Base-by-base conservation (phyloP, 2,113 vertebrate genomes). In the Pontoporia blainvillei region DNA sequence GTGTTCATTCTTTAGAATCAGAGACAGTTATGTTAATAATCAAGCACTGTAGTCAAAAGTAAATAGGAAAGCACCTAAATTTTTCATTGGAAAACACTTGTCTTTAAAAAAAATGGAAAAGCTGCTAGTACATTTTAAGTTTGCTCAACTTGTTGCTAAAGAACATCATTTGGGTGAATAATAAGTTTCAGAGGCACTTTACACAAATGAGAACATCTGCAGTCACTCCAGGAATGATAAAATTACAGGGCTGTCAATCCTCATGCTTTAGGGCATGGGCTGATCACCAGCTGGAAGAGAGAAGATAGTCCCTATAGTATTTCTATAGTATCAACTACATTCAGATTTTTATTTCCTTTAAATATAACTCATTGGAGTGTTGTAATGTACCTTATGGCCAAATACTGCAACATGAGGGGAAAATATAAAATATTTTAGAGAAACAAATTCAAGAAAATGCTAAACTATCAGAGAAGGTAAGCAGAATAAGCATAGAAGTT, bases 151-250 rank as follows among this genome's bases (percentile, higher is more conserved):
- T 46, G 76, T 54, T 57, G 1, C 76, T 72, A 76, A 91, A 86
- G 29, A 89, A 52, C 25, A 90, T 64, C 39, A 91, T 93, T 67
- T 73, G 73, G 31, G 41, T 83, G 72, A 91, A 67, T 44, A 82
- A 36, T 84, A 89, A 91, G 20, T 75, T 89, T 96, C 86, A 75
- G 44, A 54, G 61, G 36, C 39, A 86, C 82, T 95, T 96, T 17
- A 86, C 39, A 49, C 67, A 93, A 78, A 86, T 81, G 21, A 96
- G 69, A 94, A 96, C 62, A 95, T 86, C 67, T 86, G 78, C 11
- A 86, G 25, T 79, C 89, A 90, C 52, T 84, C 27, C 62, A 86
- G 83, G 67, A 76, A 86, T 67, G 72, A 83, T 29, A 57, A 73
- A 97, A 79, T 76, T 46, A 46, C 36, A 82, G 54, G 6, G 14